Evolutionary conservation across 2,888 invertebrate genomes (phyloP), one percentile per base, ranked within the genome.

Genomic region (Cheilosia vulpina): DNA sequence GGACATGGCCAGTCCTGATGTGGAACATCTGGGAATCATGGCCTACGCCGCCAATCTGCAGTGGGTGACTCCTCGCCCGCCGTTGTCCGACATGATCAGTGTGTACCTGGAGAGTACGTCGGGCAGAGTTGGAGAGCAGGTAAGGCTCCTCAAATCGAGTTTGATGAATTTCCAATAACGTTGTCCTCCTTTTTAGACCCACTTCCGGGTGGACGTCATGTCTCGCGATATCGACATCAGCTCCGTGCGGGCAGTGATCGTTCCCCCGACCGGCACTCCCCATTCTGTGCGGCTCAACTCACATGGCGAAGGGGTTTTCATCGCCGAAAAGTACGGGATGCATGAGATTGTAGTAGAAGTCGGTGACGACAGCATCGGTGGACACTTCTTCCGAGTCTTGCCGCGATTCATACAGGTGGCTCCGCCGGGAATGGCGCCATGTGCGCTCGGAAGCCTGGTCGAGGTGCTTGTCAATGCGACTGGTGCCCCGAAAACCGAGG

Each of bases 11-110:
- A 98, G 98, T 91, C 96, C 96, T 47, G 97, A 98, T 90, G 97
- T 98, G 6, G 99, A 99, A 90, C 98, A 99, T 93, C 93, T 99
- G 88, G 99, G 98, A 11, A 97, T 99, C 77, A 99, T 99, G 99
- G 97, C 99, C 0, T 98, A 99, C 93, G 97, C 97, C 0, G 97
- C 98, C 0, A 95, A 97, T 91, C 96, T 97, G 93, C 96, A 97
- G 88, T 97, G 98, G 95, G 95, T 98, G 41, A 95, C 96, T 34
- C 97, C 97, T 76, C 93, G 97, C 57, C 96, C 97, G 13, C 96
- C 97, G 6, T 94, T 97, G 0, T 96, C 96, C 79, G 97, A 98
- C 89, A 94, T 97, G 93, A 93, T 98, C 69, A 94, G 95, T 81
- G 96, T 97, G 0, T 95, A 96, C 60, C 93, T 97, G 79, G 96